A percentile compares a stretch with the other conserved stretches of the same genome.
Conservation (phyloP, 2,113 vertebrate genomes). For the Scophthalmus maximus region DNA sequence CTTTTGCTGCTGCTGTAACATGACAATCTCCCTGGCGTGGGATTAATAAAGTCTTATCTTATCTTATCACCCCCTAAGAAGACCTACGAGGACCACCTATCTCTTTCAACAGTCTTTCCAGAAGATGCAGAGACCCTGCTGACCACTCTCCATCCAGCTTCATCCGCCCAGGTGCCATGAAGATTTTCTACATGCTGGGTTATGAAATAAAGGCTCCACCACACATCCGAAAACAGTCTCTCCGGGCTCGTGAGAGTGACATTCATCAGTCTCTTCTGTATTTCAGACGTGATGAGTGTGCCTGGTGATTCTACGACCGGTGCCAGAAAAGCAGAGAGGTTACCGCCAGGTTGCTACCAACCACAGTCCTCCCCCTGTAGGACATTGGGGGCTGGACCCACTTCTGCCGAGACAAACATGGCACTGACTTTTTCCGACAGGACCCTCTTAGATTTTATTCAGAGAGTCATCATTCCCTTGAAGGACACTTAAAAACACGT, state of each 20-base stretch:
- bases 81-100: neutral
- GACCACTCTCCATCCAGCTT: neutral
- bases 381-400: no score
- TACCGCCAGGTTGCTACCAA: no score
- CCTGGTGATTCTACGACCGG: neutral
- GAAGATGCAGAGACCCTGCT: neutral
- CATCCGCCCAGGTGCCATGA: neutral
- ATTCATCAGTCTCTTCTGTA: neutral
- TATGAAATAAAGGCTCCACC: neutral
- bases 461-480: neutral
- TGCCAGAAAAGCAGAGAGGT: no score
- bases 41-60: no score
- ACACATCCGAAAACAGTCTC: neutral
- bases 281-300: neutral
- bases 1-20: no score
- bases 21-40: no score
- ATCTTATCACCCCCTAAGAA: no score
- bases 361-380: no score
- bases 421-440: neutral
- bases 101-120: neutral
- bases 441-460: neutral
- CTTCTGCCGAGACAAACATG: neutral
- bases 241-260: no score
- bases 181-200: neutral
- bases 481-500: neutral